Percentiles rank a stretch among this genome's conserved stretches.
These are phyloP conservation scores for Cephalopterus ornatus DNA, from an alignment of 2,113 vertebrate genomes.

Conservation along the genomic window DNA sequence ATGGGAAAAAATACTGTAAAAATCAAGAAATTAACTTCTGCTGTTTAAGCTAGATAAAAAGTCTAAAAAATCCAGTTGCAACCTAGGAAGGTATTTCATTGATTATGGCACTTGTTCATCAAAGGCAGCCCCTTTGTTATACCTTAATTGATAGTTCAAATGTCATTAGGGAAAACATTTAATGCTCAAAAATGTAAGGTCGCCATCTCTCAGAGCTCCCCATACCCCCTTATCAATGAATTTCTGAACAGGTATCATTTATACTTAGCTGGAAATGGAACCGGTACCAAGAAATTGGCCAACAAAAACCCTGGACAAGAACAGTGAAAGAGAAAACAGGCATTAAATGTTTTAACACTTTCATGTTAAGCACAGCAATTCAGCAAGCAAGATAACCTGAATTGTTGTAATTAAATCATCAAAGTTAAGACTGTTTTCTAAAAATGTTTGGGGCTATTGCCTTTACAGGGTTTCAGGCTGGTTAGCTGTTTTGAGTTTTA, in stretches of 20 bases:
- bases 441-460: not conserved
- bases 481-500: not conserved
- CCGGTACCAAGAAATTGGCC: not conserved
- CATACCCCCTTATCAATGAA: conserved; percentile 14
- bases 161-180: conserved; percentile 49
- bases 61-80: conserved; percentile 33
- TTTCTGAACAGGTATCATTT: conserved; percentile 38
- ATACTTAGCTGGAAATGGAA: conserved; percentile 8
- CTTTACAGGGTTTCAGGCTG: not conserved
- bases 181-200: conserved; percentile 40
- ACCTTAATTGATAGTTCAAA: not conserved
- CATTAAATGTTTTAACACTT: not conserved
- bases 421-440: not conserved
- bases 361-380: not conserved
- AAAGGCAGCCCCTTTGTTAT: conserved; percentile 27
- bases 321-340: not conserved
- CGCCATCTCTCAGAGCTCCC: conserved; percentile 4
- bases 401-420: not conserved
- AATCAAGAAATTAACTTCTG: conserved; percentile 73
- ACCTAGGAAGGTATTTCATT: conserved; percentile 48
- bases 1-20: conserved; percentile 71
- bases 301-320: not conserved
- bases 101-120: conserved; percentile 57
- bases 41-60: conserved; percentile 59
- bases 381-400: not conserved